These are phyloP conservation scores for Dendrophyllia cribrosa DNA, from an alignment of 64 coral and sea anemone species.

Conservation along the genomic window DNA sequence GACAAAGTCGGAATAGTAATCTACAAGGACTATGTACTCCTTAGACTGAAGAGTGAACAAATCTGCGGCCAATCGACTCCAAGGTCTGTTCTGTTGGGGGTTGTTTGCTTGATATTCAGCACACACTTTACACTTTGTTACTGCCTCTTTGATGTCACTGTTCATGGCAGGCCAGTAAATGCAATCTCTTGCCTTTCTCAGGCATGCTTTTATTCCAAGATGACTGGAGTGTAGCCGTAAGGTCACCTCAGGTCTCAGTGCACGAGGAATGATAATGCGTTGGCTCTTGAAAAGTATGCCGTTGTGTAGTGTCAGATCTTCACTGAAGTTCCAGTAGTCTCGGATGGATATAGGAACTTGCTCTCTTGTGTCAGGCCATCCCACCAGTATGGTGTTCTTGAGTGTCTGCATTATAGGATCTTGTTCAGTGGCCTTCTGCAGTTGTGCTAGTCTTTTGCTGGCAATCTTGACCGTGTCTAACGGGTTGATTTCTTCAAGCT, in stretches of 20 bases:
- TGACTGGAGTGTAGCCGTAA: conserved; percentile 61
- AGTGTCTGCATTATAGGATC: conserved; percentile 53
- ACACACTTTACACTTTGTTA: conserved; percentile 51
- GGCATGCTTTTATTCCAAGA: conserved; percentile 65
- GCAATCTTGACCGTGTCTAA: conserved; percentile 25
- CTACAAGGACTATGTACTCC: conserved; percentile 53
- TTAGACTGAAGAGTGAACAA: conserved; percentile 53
- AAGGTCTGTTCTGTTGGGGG: conserved; percentile 50
- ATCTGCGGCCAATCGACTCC: conserved; percentile 63
- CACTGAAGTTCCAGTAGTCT: conserved; percentile 65
- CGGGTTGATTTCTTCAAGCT: conserved; percentile 38
- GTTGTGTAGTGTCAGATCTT: conserved; percentile 55
- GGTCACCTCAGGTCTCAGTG: conserved; percentile 42
- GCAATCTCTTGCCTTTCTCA: conserved; percentile 58
- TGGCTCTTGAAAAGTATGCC: conserved; percentile 68
- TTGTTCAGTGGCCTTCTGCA: conserved; percentile 73
- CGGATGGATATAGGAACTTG: conserved; percentile 9
- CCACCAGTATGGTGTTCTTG: conserved; percentile 52
- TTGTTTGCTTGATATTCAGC: conserved; percentile 57
- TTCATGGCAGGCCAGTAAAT: conserved; percentile 74
- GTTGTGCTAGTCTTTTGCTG: conserved; percentile 33
- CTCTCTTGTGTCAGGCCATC: conserved; percentile 42
- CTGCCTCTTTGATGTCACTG: conserved; percentile 41
- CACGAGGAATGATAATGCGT: conserved; percentile 53
- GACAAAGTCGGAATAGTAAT: conserved; percentile 67